Conservation (phyloP, 2,888 invertebrate species). For the Hypomecis punctinalis region DNA sequence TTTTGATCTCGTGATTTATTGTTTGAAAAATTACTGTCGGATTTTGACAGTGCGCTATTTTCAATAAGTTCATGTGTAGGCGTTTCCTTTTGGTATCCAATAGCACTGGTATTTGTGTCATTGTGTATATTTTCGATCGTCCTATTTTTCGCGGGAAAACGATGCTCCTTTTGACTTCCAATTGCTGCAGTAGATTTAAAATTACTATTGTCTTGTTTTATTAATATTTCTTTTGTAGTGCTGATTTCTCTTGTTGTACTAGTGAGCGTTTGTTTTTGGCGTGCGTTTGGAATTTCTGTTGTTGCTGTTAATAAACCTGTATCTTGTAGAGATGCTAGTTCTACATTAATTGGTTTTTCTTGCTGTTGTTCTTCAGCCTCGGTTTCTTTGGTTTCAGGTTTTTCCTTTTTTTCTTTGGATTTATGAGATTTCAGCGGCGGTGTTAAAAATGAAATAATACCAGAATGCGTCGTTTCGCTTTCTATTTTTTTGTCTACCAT, state of each 20-base stretch:
- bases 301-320: not conserved
- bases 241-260: conserved; percentile 2
- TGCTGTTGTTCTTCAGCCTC: conserved; percentile 16
- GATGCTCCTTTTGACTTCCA: not conserved
- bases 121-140: not conserved
- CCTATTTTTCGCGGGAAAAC: not conserved
- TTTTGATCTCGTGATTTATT: conserved; percentile 27
- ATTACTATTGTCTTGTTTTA: not conserved
- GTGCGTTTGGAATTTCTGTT: not conserved
- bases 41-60: conserved; percentile 6
- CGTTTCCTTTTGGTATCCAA: conserved; percentile 10
- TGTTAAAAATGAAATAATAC: conserved; percentile 26
- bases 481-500: conserved; percentile 14
- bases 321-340: conserved; percentile 8
- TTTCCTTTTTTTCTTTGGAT: conserved; percentile 11
- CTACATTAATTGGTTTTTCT: conserved; percentile 11
- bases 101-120: conserved; percentile 9
- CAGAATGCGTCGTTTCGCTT: conserved; percentile 26
- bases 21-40: conserved; percentile 17
- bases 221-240: conserved; percentile 11
- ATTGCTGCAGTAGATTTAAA: not conserved
- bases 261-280: not conserved
- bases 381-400: conserved; percentile 16
- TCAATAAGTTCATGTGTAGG: conserved; percentile 11
- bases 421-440: conserved; percentile 1